A percentile compares a stretch with the other conserved stretches of the same genome.
These are phyloP conservation scores for Xenotilapia flavipinnis DNA, from an alignment of 2,113 vertebrate genomes.

Conservation along the genomic window DNA sequence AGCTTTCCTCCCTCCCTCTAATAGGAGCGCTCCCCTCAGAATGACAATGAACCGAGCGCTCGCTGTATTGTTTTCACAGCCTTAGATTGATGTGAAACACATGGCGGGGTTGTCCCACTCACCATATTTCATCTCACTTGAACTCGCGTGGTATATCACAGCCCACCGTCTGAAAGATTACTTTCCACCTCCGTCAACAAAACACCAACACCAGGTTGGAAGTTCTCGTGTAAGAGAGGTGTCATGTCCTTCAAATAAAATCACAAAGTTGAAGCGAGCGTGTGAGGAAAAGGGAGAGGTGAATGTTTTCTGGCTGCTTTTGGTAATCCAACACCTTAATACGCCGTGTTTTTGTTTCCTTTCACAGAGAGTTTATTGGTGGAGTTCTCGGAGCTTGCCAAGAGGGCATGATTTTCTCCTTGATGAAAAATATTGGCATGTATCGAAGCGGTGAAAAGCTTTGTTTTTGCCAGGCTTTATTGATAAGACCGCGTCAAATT, in stretches of 20 bases:
- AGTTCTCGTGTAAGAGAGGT: neutral
- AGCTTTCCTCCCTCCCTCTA: conserved; percentile 17
- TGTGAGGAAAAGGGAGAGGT: neutral
- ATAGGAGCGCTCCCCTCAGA: neutral
- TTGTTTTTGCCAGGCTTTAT: neutral
- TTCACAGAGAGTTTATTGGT: neutral
- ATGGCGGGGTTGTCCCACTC: conserved; percentile 18
- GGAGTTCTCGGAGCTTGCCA: neutral
- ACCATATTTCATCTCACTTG: neutral
- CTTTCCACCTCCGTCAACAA: conserved; percentile 19
- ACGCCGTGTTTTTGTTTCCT: conserved; percentile 24
- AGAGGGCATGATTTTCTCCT: neutral
- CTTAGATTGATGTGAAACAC: conserved; percentile 28
- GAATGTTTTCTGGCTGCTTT: neutral
- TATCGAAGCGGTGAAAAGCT: neutral
- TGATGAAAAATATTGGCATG: neutral
- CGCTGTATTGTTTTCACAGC: conserved; percentile 11
- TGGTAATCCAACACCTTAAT: conserved; percentile 14
- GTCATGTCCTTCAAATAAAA: neutral
- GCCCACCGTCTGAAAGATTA: neutral
- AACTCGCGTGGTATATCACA: neutral
- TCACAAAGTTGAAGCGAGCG: neutral
- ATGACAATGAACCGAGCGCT: conserved; percentile 21
- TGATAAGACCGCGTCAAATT: conserved; percentile 17
- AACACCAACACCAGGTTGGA: conserved; percentile 5